These are phyloP conservation scores for Poeciliopsis turrubarensis DNA, from an alignment of 2,113 vertebrate species.

Conservation along the genomic window DNA sequence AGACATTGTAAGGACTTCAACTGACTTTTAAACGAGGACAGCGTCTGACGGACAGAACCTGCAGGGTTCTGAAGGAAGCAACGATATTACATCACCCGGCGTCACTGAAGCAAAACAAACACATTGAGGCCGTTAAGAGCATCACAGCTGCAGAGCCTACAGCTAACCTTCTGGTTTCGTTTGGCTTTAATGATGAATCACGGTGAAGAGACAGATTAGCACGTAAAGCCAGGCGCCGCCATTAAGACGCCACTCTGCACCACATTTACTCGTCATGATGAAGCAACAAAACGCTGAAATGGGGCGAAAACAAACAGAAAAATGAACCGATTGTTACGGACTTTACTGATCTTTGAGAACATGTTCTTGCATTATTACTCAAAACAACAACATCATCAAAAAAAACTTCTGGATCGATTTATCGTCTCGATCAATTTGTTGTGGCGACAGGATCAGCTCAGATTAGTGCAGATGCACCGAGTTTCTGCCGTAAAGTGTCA, in stretches of 20 bases:
- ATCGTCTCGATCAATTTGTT: too few relatives aligned
- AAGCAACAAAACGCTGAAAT: background rate
- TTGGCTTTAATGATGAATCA: conserved; percentile 56
- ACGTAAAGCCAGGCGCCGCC: conserved; percentile 38
- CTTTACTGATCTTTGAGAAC: too few relatives aligned
- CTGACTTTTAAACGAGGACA: background rate
- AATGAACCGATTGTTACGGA: background rate
- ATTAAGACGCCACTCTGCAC: conserved; percentile 40
- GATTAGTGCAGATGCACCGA: background rate
- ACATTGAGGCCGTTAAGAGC: conserved; percentile 44
- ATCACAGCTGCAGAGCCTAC: conserved; percentile 71
- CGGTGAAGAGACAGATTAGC: conserved; percentile 65
- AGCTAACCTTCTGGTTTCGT: conserved; percentile 40
- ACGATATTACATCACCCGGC: conserved; percentile 71
- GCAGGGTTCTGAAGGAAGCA: conserved; percentile 41
- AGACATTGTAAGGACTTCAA: background rate
- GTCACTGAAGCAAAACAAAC: conserved; percentile 61
- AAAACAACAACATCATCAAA: too few relatives aligned
- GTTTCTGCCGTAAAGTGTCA: too few relatives aligned
- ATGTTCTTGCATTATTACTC: too few relatives aligned
- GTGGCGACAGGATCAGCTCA: too few relatives aligned
- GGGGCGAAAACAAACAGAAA: background rate
- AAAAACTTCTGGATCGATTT: too few relatives aligned
- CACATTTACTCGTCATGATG: conserved; percentile 18
- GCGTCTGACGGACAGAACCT: conserved; percentile 1